These are phyloP conservation scores for Ophioninae sp. DNA, from an alignment of 2,888 invertebrate species.

Conservation along the genomic window DNA sequence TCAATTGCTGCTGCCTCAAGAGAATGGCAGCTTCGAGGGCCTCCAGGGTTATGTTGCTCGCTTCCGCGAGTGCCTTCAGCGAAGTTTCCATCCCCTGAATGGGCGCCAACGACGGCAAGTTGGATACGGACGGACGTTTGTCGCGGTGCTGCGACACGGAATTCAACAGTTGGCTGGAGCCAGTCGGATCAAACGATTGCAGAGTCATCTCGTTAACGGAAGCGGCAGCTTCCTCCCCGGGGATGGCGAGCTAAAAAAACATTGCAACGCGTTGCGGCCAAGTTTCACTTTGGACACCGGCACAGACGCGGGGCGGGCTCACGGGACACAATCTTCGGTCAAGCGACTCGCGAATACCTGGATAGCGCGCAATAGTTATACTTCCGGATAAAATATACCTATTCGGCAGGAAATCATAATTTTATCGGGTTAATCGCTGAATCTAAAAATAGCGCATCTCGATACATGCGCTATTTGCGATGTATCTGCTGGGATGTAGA, in stretches of 20 bases:
- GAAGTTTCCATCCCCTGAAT: slow-evolving; percentile 81
- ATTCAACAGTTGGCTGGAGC: slow-evolving; percentile 63
- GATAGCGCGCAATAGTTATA: too few species aligned
- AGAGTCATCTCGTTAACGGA: slow-evolving; percentile 77
- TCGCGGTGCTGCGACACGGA: slow-evolving; percentile 66
- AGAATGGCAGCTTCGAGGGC: slow-evolving; percentile 89
- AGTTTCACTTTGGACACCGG: background rate
- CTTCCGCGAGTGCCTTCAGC: slow-evolving; percentile 84
- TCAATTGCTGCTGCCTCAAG: slow-evolving; percentile 86
- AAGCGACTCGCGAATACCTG: too few species aligned
- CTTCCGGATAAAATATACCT: too few species aligned
- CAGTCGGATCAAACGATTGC: slow-evolving; percentile 74
- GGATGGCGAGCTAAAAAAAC: slow-evolving; percentile 72
- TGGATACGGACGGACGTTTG: slow-evolving; percentile 69
- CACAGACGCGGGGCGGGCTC: background rate
- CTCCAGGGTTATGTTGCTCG: slow-evolving; percentile 90
- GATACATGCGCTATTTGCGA: too few species aligned
- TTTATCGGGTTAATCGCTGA: too few species aligned
- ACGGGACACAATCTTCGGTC: too few species aligned
- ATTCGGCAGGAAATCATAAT: too few species aligned
- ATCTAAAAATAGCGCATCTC: too few species aligned
- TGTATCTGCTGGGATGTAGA: too few species aligned
- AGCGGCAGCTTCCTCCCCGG: slow-evolving; percentile 74
- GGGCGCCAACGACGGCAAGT: slow-evolving; percentile 72
- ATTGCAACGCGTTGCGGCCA: background rate